Base-by-base conservation (phyloP, 2,888 invertebrate genomes). In the Eretmocerus hayati region DNA sequence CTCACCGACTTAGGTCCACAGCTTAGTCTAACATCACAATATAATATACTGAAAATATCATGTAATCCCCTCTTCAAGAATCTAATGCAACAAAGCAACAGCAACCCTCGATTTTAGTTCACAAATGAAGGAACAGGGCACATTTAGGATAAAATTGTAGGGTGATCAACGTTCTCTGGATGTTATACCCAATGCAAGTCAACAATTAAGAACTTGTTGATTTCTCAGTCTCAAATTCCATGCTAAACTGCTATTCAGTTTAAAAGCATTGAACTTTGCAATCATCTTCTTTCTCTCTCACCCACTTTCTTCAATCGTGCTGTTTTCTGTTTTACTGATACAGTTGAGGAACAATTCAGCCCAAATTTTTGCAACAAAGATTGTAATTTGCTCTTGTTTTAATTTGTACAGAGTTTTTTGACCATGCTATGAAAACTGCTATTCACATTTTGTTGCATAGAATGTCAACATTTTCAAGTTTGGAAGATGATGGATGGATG, bases 1-100 rank as follows among this genome's bases (percentile, higher is more conserved):
- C 60, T 66, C 63, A 59, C 62, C 62, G 60, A 59, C 63, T 62
- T 62, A 64, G 61, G 59, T 66, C 57, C 67, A 64, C 63, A 62
- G 64, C 68, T 71, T 71, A 71, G 65, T 63, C 68, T 69, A 70
- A 69, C 67, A 70, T 71, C 70, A 69, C 70, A 71, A 70, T 71
- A 65, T 65, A 68, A 65, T 63, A 66, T 64, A 66, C 61, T 62
- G 63, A 66, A 66, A 64, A 59, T 59, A 59, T 58, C 56, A 50
- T 55, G 50, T 54, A 53, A 54, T 54, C 52, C 54, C 56, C 46
- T 54, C 50, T 52, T 54, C 46, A 55, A 46, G 45, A 56, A 56
- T 55, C 56, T 53, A 55, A 53, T 56, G 53, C 56, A 50, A 51
- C 53, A 54, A 56, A 56, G 42, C 54, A 40, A 39, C 52, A 51